Conservation (phyloP, 2,888 invertebrate genomes). For the Tricholauxania praeusta region DNA sequence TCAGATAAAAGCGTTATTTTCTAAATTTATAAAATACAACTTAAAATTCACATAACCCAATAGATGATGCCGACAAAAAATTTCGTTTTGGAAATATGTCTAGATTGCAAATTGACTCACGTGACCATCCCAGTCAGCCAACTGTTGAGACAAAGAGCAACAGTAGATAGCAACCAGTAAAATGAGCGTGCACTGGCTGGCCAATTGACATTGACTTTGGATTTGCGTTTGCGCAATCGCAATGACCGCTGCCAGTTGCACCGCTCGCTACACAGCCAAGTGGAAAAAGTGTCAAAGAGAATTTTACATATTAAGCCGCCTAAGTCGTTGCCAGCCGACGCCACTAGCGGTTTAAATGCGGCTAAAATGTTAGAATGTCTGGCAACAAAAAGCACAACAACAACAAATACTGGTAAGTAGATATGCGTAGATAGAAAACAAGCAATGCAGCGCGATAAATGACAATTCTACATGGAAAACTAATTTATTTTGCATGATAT, state of each 20-base stretch:
- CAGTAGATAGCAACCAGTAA: not conserved
- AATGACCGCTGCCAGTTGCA: not conserved
- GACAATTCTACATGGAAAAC: conserved; percentile 36
- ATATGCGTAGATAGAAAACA: not conserved
- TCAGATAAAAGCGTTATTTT: conserved; percentile 15
- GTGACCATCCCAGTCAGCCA: conserved; percentile 16
- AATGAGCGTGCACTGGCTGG: conserved; percentile 8
- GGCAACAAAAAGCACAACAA: not conserved
- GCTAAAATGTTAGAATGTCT: conserved; percentile 25
- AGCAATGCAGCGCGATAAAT: conserved; percentile 26
- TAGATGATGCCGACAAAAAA: conserved; percentile 5
- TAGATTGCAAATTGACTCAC: conserved; percentile 26
- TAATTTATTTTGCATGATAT: conserved; percentile 31
- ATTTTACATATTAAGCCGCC: conserved; percentile 3
- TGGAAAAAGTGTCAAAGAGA: conserved; percentile 27
- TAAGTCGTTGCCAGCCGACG: too few species aligned
- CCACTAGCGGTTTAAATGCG: too few species aligned
- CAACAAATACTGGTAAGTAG: not conserved
- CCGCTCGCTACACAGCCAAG: not conserved
- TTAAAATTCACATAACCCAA: conserved; percentile 23
- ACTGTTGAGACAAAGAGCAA: not conserved
- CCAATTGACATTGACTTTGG: not conserved
- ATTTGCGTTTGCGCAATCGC: conserved; percentile 34
- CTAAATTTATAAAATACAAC: not conserved
- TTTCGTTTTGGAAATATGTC: conserved; percentile 20